These are phyloP conservation scores for Peromyscus melanophrys DNA, from an alignment of 2,797 vertebrate species.

Conservation along the genomic window DNA sequence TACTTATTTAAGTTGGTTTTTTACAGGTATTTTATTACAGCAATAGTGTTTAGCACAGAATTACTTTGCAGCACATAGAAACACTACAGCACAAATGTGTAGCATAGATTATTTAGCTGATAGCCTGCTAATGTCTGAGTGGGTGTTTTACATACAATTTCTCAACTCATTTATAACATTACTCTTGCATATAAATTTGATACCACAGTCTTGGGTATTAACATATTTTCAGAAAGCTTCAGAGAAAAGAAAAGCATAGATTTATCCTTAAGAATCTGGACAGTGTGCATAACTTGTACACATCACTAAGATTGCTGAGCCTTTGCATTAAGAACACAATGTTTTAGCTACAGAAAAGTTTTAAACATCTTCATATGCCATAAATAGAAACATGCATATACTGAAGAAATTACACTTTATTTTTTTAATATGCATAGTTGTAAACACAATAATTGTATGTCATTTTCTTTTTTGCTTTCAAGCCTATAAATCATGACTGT, in stretches of 20 bases:
- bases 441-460: not conserved
- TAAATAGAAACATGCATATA: not conserved
- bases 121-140: not conserved
- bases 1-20: not conserved
- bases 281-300: not conserved
- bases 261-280: not conserved
- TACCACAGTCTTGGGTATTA: not conserved
- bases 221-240: not conserved
- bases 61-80: not conserved
- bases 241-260: not conserved
- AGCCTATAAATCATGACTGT: not conserved
- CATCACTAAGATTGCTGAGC: not conserved
- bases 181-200: not conserved
- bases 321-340: not conserved
- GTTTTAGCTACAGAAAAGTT: conserved; percentile 33
- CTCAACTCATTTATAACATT: not conserved
- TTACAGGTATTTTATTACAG: not conserved
- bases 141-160: not conserved
- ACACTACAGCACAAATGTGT: no score
- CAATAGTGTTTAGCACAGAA: not conserved
- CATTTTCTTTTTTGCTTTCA: not conserved
- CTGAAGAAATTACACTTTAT: not conserved
- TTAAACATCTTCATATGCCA: not conserved
- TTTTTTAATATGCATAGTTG: not conserved
- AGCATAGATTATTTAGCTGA: not conserved